Evolutionary conservation across 2,797 vertebrate species (phyloP).

Genomic region (Perodicticus potto): DNA sequence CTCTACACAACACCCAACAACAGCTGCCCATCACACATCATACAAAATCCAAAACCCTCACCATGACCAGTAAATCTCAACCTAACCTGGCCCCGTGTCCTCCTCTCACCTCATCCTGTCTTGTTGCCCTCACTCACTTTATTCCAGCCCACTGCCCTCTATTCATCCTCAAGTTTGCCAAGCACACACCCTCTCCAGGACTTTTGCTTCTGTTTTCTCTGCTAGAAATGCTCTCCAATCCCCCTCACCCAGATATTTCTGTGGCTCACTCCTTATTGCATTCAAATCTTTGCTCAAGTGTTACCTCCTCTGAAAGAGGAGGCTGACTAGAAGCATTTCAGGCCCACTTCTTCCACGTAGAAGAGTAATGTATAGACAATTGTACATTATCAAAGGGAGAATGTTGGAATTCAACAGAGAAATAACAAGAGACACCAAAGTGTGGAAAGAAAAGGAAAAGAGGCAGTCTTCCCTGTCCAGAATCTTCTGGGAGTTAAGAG

Average conservation of each 20-base stretch:
- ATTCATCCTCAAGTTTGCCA: conserved; percentile 3
- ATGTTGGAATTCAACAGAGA: too few relatives aligned
- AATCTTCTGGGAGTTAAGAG: not conserved
- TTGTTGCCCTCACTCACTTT: not conserved
- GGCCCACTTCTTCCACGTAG: too few relatives aligned
- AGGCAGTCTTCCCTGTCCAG: too few relatives aligned
- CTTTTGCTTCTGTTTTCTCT: too few relatives aligned
- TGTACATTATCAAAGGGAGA: too few relatives aligned
- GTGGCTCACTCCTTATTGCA: not conserved
- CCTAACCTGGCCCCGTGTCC: not conserved
- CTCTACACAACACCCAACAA: not conserved
- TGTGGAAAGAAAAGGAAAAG: too few relatives aligned
- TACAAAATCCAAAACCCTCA: conserved; percentile 1
- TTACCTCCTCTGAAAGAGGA: not conserved
- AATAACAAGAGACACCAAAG: too few relatives aligned
- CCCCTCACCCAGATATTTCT: not conserved
- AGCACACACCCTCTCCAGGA: not conserved
- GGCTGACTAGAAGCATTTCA: too few relatives aligned
- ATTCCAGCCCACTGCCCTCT: not conserved
- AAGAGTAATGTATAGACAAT: too few relatives aligned
- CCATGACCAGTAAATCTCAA: not conserved
- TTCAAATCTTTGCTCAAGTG: not conserved
- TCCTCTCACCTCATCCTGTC: not conserved
- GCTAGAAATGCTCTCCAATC: not conserved
- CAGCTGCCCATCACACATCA: not conserved